phyloP scores from a whole-genome alignment of 2,797 vertebrate genomes.

The Manis javanica region DNA sequence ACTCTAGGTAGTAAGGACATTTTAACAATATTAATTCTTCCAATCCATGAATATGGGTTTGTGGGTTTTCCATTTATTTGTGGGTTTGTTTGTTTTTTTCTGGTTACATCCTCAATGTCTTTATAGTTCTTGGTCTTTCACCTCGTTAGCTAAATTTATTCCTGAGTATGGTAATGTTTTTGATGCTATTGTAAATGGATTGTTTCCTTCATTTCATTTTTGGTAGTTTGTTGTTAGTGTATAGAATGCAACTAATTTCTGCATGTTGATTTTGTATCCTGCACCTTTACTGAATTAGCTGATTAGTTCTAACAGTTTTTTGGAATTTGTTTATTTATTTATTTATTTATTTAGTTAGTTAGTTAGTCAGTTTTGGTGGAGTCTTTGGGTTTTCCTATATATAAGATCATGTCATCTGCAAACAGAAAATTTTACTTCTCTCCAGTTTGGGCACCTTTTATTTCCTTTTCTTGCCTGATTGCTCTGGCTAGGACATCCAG shows the following conservation, averaged over 20 bases:
- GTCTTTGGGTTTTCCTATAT: not conserved
- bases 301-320: not conserved
- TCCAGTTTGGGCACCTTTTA: not conserved
- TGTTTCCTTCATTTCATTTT: not conserved
- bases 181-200: not conserved
- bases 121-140: not conserved
- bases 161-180: not conserved
- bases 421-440: not conserved
- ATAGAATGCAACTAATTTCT: not conserved
- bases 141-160: not conserved
- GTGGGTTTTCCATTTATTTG: not conserved
- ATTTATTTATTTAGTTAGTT: not conserved
- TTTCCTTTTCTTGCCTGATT: not conserved
- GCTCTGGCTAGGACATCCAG: not conserved
- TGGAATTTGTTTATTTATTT: not conserved
- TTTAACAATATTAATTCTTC: not conserved
- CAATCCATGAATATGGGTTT: not conserved
- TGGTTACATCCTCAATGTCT: not conserved
- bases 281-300: not conserved
- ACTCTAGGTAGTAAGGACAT: not conserved
- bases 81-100: not conserved
- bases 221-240: not conserved
- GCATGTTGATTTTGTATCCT: not conserved
- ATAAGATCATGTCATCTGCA: not conserved
- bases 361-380: not conserved